These are phyloP conservation scores for Rhogogaster chlorosoma DNA, from an alignment of 2,888 invertebrate species.

Conservation along the genomic window DNA sequence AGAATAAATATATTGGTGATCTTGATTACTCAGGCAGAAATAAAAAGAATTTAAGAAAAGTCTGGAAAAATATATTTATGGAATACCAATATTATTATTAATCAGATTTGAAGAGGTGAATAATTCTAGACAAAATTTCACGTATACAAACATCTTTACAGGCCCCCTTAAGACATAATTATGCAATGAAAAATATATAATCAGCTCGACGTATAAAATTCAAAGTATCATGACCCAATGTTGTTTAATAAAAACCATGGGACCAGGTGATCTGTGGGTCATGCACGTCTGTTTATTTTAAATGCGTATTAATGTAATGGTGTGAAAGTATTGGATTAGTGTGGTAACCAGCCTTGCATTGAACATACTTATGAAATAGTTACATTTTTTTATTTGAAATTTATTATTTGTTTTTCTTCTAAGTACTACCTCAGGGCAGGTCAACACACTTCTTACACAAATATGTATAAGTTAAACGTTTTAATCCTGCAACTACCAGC, in stretches of 20 bases:
- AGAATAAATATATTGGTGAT: neutral
- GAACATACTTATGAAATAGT: conserved; percentile 44
- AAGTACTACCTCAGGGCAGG: conserved; percentile 46
- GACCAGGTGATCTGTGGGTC: neutral
- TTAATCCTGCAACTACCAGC: conserved; percentile 39
- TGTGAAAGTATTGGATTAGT: conserved; percentile 44
- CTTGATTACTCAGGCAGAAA: neutral
- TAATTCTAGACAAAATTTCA: conserved; percentile 13
- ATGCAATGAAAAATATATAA: conserved; percentile 18
- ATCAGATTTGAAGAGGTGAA: conserved; percentile 5
- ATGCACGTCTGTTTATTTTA: conserved; percentile 12
- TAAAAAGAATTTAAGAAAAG: neutral
- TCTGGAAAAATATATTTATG: neutral
- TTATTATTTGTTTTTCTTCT: conserved; percentile 25
- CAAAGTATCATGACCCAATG: conserved; percentile 1
- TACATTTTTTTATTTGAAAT: conserved; percentile 39
- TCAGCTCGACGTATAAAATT: conserved; percentile 15
- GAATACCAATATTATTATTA: neutral
- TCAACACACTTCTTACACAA: conserved; percentile 49
- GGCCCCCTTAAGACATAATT: conserved; percentile 37
- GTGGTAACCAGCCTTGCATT: conserved; percentile 44
- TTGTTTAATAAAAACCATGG: conserved; percentile 32
- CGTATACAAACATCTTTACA: conserved; percentile 40
- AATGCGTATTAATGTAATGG: conserved; percentile 4
- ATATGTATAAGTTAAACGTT: conserved; percentile 12